Evolutionary conservation across 2,113 vertebrate genomes (phyloP).

Genomic region (Coptodon bakossiorum): DNA sequence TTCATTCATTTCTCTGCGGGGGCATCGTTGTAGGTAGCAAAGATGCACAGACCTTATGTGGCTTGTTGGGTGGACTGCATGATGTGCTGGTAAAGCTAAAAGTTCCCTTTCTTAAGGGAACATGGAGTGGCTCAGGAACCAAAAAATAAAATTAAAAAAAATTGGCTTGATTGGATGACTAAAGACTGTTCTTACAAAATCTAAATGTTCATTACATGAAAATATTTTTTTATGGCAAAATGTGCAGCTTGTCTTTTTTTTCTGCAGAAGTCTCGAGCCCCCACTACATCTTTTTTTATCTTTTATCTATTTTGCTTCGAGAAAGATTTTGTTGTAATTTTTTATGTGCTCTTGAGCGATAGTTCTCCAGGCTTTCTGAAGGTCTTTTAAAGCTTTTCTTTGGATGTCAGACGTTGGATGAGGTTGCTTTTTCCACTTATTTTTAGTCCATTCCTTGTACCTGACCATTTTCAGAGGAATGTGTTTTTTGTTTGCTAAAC

Average conservation of each 20-base stretch:
- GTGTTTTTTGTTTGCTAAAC: neutral
- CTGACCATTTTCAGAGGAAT: neutral
- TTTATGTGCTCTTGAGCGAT: neutral
- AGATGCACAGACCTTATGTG: neutral
- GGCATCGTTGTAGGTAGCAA: conserved; percentile 40
- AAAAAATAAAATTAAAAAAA: neutral
- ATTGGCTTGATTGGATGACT: neutral
- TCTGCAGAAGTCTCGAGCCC: neutral
- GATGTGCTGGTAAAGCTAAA: neutral
- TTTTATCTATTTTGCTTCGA: neutral
- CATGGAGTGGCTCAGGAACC: neutral
- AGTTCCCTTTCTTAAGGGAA: neutral
- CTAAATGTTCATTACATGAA: neutral
- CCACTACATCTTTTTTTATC: neutral
- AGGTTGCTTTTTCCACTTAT: neutral
- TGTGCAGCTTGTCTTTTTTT: neutral
- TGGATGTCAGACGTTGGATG: neutral
- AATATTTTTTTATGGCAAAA: neutral
- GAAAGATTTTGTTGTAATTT: neutral
- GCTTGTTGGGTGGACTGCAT: neutral
- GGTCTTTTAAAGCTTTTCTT: neutral
- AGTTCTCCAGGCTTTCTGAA: neutral
- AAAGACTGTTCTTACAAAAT: neutral
- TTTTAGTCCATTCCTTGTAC: neutral
- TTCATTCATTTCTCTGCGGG: conserved; percentile 59